A percentile compares a stretch with the other conserved stretches of the same genome.
Evolutionary conservation across 2,113 vertebrate genomes (phyloP).

Genomic region (Trichomycterus rosablanca): DNA sequence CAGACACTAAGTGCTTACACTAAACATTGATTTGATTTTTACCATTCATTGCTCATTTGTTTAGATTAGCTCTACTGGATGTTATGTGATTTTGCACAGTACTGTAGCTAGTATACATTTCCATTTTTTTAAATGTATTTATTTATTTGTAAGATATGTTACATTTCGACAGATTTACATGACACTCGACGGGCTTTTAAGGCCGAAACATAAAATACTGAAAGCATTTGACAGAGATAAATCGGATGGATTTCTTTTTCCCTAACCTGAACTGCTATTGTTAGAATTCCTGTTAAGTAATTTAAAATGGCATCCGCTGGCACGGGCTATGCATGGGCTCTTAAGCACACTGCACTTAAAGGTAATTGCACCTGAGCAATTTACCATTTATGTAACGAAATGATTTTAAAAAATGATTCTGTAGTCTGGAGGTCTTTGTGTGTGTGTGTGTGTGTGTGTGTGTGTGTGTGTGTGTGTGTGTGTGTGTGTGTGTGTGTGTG

Average conservation of each 20-base stretch:
- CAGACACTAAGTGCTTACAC: too few species aligned
- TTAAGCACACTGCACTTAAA: constrained; percentile 16
- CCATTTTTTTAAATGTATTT: too few species aligned
- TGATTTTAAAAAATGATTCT: constrained; percentile 2
- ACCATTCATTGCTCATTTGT: too few species aligned
- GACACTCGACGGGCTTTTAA: too few species aligned
- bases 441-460: background rate
- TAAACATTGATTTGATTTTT: too few species aligned
- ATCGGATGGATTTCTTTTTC: background rate
- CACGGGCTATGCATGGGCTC: background rate
- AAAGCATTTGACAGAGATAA: too few species aligned
- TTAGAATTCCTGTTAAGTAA: constrained; percentile 1
- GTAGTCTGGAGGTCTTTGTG: background rate
- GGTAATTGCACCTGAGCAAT: constrained; percentile 18
- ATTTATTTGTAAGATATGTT: too few species aligned
- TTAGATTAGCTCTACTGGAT: too few species aligned
- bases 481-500: background rate
- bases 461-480: background rate
- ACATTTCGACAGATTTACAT: too few species aligned
- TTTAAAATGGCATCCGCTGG: background rate
- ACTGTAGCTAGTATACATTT: too few species aligned
- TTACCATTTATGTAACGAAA: constrained; percentile 16
- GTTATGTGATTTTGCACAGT: too few species aligned
- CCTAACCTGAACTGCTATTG: constrained; percentile 3
- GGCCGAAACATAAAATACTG: too few species aligned